A percentile compares a stretch with the other conserved stretches of the same genome.
These are phyloP conservation scores for Orchestes rusci DNA, from an alignment of 2,888 invertebrate genomes.

Conservation along the genomic window DNA sequence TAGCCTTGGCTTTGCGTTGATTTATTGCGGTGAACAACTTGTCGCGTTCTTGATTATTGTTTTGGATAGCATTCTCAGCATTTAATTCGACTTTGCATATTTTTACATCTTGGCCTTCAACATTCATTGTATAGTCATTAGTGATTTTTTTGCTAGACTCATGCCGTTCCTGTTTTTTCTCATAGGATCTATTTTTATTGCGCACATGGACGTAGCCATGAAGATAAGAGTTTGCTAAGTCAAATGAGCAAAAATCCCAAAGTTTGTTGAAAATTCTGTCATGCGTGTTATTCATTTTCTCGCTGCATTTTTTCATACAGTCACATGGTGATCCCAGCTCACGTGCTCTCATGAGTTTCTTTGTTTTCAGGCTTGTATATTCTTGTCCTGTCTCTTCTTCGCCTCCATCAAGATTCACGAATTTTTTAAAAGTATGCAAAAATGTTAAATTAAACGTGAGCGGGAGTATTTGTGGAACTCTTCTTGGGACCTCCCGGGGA, in stretches of 20 bases:
- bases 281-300: not conserved
- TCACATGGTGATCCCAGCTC: not conserved
- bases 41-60: not conserved
- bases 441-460: too few species aligned
- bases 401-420: too few species aligned
- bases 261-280: not conserved
- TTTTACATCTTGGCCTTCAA: not conserved
- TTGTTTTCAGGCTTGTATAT: too few species aligned
- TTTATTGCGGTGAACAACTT: constrained; percentile 1
- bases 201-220: not conserved
- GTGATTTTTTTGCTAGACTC: not conserved
- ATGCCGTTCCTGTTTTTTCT: constrained; percentile 4
- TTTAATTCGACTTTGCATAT: constrained; percentile 19
- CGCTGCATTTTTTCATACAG: not conserved
- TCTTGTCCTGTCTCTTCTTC: too few species aligned
- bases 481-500: too few species aligned
- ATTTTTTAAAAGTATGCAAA: too few species aligned
- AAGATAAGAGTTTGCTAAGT: not conserved
- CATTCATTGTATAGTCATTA: not conserved
- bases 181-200: not conserved
- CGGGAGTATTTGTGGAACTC: too few species aligned
- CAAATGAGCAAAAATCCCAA: not conserved
- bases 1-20: constrained; percentile 13
- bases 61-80: constrained; percentile 6
- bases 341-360: too few species aligned